Conservation (phyloP, 2,888 invertebrate genomes). For the Eupithecia centaureata region DNA sequence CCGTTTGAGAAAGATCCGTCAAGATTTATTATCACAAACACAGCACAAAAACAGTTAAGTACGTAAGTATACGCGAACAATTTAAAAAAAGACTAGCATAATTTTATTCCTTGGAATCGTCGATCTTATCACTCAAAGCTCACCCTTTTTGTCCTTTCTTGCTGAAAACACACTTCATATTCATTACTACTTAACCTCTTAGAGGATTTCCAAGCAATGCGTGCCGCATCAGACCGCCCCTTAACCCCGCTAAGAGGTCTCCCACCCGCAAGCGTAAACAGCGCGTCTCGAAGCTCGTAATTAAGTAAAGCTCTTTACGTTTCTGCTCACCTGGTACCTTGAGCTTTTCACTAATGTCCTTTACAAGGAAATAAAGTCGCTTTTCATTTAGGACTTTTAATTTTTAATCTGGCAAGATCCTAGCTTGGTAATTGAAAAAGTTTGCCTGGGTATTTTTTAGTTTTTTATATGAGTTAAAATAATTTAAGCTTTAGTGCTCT, state of each 20-base stretch:
- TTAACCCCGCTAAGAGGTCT: slow-evolving; percentile 50
- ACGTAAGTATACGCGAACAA: no score
- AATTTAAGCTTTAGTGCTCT: background rate
- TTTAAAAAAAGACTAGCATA: no score
- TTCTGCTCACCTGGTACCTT: slow-evolving; percentile 53
- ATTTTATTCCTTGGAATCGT: background rate
- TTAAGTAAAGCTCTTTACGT: slow-evolving; percentile 65
- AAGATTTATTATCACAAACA: no score
- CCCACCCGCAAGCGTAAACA: slow-evolving; percentile 53
- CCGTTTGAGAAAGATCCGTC: no score
- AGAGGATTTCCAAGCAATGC: background rate
- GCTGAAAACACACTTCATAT: slow-evolving; percentile 5
- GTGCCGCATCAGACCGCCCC: slow-evolving; percentile 15
- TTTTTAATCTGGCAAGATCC: slow-evolving; percentile 15
- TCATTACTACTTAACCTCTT: background rate
- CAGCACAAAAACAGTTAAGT: no score
- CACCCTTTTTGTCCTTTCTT: background rate
- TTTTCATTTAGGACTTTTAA: slow-evolving; percentile 32
- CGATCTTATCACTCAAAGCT: background rate
- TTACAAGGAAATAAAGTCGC: slow-evolving; percentile 33
- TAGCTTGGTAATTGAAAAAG: slow-evolving; percentile 10
- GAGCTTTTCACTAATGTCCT: slow-evolving; percentile 36
- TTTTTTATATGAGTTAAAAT: background rate
- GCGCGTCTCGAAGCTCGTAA: slow-evolving; percentile 59
- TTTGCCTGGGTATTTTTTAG: background rate